These are phyloP conservation scores for Dolomedes plantarius DNA, from an alignment of 2,888 invertebrate species.

Conservation along the genomic window DNA sequence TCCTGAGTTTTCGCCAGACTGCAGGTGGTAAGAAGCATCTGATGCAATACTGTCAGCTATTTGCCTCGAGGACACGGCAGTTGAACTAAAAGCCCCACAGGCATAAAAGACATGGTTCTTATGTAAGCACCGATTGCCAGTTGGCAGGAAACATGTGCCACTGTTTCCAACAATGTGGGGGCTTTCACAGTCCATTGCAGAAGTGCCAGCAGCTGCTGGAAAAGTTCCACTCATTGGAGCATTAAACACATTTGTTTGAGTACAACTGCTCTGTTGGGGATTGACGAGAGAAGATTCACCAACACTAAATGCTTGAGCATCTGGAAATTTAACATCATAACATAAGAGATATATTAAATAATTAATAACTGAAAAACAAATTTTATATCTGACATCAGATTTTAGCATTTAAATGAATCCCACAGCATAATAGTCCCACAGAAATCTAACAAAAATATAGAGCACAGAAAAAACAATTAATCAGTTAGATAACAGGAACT, in stretches of 20 bases:
- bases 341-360: too few relatives aligned
- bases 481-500: too few relatives aligned
- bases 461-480: too few relatives aligned
- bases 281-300: constrained; percentile 75
- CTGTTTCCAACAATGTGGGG: constrained; percentile 76
- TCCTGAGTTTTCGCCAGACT: constrained; percentile 54
- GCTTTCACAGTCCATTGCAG: constrained; percentile 88
- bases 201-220: constrained; percentile 46
- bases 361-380: too few relatives aligned
- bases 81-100: constrained; percentile 59
- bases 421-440: too few relatives aligned
- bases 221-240: constrained; percentile 24
- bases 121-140: constrained; percentile 66
- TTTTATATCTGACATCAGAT: too few relatives aligned
- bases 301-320: constrained; percentile 64
- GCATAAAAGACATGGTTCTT: constrained; percentile 58
- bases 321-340: constrained; percentile 10
- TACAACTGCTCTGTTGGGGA: constrained; percentile 75
- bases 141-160: constrained; percentile 46
- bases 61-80: constrained; percentile 54
- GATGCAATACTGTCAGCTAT: constrained; percentile 27
- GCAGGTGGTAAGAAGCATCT: constrained; percentile 35
- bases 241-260: constrained; percentile 72
- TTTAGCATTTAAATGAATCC: too few relatives aligned
- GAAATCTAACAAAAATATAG: too few relatives aligned